Percentiles rank a stretch among this genome's conserved stretches.
These are phyloP conservation scores for Osmerus eperlanus DNA, from an alignment of 2,113 vertebrate species.

Conservation along the genomic window DNA sequence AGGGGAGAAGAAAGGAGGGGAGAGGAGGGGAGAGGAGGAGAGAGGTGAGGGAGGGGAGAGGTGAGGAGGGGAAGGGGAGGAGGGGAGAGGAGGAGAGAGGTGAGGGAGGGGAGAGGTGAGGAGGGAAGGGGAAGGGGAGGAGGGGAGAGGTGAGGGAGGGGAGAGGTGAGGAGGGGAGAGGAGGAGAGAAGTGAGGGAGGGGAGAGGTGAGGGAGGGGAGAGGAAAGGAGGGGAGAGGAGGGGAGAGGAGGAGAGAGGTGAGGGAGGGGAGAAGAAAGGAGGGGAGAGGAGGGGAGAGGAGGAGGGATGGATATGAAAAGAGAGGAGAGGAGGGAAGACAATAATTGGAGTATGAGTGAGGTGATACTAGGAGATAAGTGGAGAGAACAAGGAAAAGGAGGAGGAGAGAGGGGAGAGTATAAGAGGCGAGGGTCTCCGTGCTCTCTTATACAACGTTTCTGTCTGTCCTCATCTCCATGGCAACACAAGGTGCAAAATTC, in stretches of 20 bases:
- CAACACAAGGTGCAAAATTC: slow-evolving; percentile 20
- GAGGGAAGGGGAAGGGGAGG: background rate
- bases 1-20: no score
- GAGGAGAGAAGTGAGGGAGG: background rate
- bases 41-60: background rate
- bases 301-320: background rate
- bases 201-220: background rate
- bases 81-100: background rate
- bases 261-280: background rate
- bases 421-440: background rate
- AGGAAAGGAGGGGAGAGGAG: background rate
- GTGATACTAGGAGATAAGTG: no score
- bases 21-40: background rate
- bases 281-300: background rate
- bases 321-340: background rate
- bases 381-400: background rate
- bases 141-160: background rate
- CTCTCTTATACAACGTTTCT: background rate
- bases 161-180: background rate
- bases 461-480: slow-evolving; percentile 17
- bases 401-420: background rate
- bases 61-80: no score
- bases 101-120: no score
- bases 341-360: no score
- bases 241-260: background rate